Percentiles rank a stretch among this genome's conserved stretches.
These are phyloP conservation scores for Copidosoma floridanum DNA, from an alignment of 1,140 invertebrate genomes.

Conservation along the genomic window DNA sequence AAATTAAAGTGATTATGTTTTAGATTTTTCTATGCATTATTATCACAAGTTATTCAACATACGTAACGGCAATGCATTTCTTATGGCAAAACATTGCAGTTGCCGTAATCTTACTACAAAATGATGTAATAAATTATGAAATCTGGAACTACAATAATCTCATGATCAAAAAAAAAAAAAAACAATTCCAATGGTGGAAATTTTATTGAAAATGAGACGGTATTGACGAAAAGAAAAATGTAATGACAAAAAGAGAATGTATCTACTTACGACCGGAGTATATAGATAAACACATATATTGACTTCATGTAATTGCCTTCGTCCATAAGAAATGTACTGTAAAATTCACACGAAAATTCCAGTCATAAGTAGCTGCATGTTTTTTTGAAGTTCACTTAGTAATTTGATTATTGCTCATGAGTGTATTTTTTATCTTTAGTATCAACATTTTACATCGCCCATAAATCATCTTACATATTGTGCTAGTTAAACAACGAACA, in stretches of 20 bases:
- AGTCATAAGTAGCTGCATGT: constrained; percentile 55
- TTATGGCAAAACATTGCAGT: constrained; percentile 49
- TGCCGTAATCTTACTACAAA: constrained; percentile 33
- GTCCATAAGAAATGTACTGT: constrained; percentile 55
- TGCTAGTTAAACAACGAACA: too few species aligned
- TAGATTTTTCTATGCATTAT: constrained; percentile 32
- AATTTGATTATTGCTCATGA: constrained; percentile 24
- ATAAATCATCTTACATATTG: too few species aligned
- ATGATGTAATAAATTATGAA: neutral
- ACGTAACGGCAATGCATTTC: constrained; percentile 52
- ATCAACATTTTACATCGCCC: too few species aligned
- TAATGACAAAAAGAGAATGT: constrained; percentile 35
- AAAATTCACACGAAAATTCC: constrained; percentile 38
- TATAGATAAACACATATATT: constrained; percentile 21
- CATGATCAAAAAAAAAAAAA: constrained; percentile 5
- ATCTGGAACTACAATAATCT: neutral
- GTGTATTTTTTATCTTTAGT: constrained; percentile 12
- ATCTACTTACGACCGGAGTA: constrained; percentile 51
- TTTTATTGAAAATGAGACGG: constrained; percentile 29
- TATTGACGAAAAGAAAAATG: constrained; percentile 7
- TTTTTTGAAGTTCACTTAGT: constrained; percentile 11
- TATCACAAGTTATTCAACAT: constrained; percentile 26
- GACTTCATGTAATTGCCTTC: neutral
- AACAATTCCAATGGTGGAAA: constrained; percentile 51
- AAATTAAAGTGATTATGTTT: constrained; percentile 41